Conservation (phyloP, 2,888 invertebrate species). For the Camptogramma bilineatum region DNA sequence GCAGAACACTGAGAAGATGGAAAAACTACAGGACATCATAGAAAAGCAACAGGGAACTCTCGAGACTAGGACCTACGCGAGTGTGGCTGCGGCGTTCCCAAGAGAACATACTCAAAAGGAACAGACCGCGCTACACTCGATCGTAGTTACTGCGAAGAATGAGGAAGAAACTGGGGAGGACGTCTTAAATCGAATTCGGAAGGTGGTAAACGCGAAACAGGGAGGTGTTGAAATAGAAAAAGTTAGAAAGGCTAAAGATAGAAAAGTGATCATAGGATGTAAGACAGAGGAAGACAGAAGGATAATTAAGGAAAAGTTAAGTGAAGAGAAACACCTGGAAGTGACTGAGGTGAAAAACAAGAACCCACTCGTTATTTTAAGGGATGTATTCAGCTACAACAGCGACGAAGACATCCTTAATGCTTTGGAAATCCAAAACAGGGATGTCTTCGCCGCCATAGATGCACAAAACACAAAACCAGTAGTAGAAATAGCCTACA, state of each 20-base stretch:
- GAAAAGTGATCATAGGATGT: constrained; percentile 28
- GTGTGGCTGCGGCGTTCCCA: background rate
- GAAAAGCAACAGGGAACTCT: background rate
- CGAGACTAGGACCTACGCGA: constrained; percentile 13
- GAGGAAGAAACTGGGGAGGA: constrained; percentile 31
- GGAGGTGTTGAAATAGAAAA: constrained; percentile 26
- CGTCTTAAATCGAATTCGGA: constrained; percentile 21
- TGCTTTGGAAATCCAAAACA: background rate
- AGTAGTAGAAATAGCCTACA: background rate
- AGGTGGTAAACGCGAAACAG: constrained; percentile 30
- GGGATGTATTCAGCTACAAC: constrained; percentile 28
- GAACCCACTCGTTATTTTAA: constrained; percentile 31
- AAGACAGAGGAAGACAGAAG: constrained; percentile 22
- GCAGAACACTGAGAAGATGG: constrained; percentile 4
- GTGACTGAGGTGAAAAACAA: constrained; percentile 35
- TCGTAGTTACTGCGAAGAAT: constrained; percentile 23
- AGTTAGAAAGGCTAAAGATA: constrained; percentile 32
- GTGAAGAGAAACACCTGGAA: constrained; percentile 5
- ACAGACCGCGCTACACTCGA: constrained; percentile 30
- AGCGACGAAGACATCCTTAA: constrained; percentile 3
- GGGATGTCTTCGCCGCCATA: background rate
- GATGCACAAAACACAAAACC: background rate
- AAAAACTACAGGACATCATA: background rate
- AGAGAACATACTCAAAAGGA: background rate
- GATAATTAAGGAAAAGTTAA: constrained; percentile 24